Evolutionary conservation across 1,140 invertebrate genomes (phyloP).

Genomic region (Scylla paramamosain): DNA sequence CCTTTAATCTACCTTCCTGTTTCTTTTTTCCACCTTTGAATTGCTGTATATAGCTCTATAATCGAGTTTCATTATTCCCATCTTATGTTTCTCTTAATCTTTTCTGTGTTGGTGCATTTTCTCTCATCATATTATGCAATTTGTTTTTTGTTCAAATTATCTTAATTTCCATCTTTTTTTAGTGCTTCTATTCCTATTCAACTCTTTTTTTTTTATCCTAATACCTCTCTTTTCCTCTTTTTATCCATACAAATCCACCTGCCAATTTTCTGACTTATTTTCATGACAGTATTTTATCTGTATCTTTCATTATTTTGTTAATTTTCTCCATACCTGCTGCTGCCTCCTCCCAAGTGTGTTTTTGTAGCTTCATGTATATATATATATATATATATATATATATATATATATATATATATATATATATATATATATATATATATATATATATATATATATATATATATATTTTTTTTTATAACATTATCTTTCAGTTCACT

Average conservation of each 20-base stretch:
- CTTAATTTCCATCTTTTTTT: background rate
- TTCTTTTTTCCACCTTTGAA: background rate
- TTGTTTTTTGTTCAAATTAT: background rate
- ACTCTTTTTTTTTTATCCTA: too few species aligned
- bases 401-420: background rate
- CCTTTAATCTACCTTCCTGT: background rate
- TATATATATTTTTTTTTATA: constrained; percentile 3
- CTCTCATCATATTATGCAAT: background rate
- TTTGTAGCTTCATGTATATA: background rate
- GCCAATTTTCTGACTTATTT: too few species aligned
- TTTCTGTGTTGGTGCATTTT: background rate
- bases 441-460: constrained; percentile 52
- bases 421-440: constrained; percentile 52
- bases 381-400: constrained; percentile 34
- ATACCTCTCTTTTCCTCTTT: too few species aligned
- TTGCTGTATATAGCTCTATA: background rate
- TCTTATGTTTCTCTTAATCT: background rate
- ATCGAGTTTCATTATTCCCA: background rate
- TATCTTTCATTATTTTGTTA: too few species aligned
- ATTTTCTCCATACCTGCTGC: too few species aligned
- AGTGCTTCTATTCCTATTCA: background rate
- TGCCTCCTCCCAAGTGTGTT: too few species aligned
- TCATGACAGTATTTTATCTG: too few species aligned
- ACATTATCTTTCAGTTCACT: background rate
- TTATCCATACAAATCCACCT: too few species aligned